Evolutionary conservation across 2,888 invertebrate genomes (phyloP).

Genomic region (Papilio gigon): DNA sequence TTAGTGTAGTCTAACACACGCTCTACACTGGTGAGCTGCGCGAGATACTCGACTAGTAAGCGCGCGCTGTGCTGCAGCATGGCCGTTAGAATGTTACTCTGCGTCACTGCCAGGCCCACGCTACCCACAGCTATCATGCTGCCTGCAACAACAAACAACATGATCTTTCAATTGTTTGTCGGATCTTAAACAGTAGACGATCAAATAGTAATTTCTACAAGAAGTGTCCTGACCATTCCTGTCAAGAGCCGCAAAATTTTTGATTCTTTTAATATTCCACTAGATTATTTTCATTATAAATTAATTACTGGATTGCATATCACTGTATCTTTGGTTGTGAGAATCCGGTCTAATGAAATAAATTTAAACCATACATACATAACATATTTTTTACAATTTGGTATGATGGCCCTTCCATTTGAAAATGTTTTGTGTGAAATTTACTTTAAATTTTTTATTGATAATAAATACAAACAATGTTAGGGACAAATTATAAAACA

Average conservation of each 20-base stretch:
- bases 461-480: no score
- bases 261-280: no score
- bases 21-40: slow-evolving; percentile 91
- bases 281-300: no score
- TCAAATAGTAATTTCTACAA: not conserved
- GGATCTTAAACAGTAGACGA: not conserved
- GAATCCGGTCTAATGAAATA: no score
- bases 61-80: slow-evolving; percentile 90
- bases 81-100: slow-evolving; percentile 83
- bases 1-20: slow-evolving; percentile 90
- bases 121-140: slow-evolving; percentile 77
- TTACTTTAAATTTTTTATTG: no score
- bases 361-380: no score
- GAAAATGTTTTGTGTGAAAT: no score
- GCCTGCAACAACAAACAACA: slow-evolving; percentile 51
- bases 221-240: not conserved
- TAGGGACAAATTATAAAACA: not conserved
- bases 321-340: no score
- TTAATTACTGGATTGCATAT: no score
- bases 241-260: no score
- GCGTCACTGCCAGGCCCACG: slow-evolving; percentile 86
- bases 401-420: no score
- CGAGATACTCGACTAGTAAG: slow-evolving; percentile 91
- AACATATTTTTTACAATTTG: no score
- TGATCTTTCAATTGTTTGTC: not conserved